Percentiles rank a stretch among this genome's conserved stretches.
Conservation (phyloP, 2,113 vertebrate species). For the Percopsis transmontana region DNA sequence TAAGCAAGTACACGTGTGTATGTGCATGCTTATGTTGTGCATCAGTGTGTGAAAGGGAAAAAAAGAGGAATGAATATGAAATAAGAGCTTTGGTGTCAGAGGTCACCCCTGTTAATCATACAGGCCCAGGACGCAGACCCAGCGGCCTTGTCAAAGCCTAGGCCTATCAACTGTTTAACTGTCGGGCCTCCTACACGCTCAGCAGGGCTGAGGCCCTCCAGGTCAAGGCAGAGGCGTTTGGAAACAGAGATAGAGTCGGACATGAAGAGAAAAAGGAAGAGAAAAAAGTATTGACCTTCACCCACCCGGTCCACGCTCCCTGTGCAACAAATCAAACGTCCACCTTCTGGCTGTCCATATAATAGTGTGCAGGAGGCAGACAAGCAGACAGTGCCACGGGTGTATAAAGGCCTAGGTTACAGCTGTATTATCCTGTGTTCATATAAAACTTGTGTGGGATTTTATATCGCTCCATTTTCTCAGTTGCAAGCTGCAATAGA, state of each 20-base stretch:
- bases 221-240: constrained; percentile 39
- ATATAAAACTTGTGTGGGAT: neutral
- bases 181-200: constrained; percentile 6
- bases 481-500: too few species aligned
- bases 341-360: constrained; percentile 19
- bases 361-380: constrained; percentile 15
- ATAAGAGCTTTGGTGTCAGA: constrained; percentile 22
- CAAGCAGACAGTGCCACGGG: constrained; percentile 19
- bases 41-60: neutral
- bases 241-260: constrained; percentile 26
- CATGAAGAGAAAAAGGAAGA: neutral
- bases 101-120: constrained; percentile 44
- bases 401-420: constrained; percentile 17
- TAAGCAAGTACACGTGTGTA: neutral
- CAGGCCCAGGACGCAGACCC: constrained; percentile 15
- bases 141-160: constrained; percentile 53
- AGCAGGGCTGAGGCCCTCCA: constrained; percentile 37
- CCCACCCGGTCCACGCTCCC: constrained; percentile 10
- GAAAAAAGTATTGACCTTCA: constrained; percentile 35
- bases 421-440: neutral
- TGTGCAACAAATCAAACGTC: constrained; percentile 38
- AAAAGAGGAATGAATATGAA: constrained; percentile 8
- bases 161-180: constrained; percentile 12
- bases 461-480: neutral
- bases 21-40: neutral